A percentile compares a stretch with the other conserved stretches of the same genome.
phyloP scores from a whole-genome alignment of 2,888 invertebrate genomes.

The Mesorhabditis belari region DNA sequence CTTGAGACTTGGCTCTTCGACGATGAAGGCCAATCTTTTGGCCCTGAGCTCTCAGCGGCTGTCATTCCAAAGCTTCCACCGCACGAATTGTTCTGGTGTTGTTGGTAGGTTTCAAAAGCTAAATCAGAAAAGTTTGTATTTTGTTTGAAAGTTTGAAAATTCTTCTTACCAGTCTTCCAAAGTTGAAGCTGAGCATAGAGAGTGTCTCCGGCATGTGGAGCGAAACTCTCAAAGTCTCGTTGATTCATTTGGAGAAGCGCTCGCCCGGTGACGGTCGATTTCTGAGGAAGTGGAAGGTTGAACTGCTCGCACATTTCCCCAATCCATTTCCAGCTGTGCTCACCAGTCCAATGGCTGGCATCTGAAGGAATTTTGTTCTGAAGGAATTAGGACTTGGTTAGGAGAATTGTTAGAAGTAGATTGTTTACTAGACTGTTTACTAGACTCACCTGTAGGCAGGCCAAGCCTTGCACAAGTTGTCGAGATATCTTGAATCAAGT shows the following conservation, averaged over 20 bases:
- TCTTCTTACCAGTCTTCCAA: slow-evolving; percentile 43
- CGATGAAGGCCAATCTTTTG: neutral
- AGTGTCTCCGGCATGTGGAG: slow-evolving; percentile 45
- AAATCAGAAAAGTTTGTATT: slow-evolving; percentile 8
- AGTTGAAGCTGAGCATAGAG: slow-evolving; percentile 50
- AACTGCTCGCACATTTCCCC: slow-evolving; percentile 50
- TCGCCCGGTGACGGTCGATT: slow-evolving; percentile 29
- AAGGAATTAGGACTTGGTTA: neutral
- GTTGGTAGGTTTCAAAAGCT: slow-evolving; percentile 35
- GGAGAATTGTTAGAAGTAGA: neutral
- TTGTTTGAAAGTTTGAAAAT: neutral
- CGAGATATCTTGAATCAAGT: slow-evolving; percentile 50
- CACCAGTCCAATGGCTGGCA: slow-evolving; percentile 35
- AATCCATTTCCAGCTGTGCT: slow-evolving; percentile 44
- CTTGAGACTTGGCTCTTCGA: neutral
- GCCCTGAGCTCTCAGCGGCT: neutral
- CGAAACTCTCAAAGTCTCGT: slow-evolving; percentile 23
- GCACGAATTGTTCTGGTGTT: slow-evolving; percentile 13
- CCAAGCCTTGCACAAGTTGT: slow-evolving; percentile 47
- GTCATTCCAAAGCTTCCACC: slow-evolving; percentile 3
- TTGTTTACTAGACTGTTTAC: neutral
- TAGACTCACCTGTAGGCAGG: slow-evolving; percentile 31
- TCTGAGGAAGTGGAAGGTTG: slow-evolving; percentile 27
- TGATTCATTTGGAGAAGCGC: slow-evolving; percentile 34
- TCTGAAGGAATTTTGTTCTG: slow-evolving; percentile 19